These are phyloP conservation scores for Pristionchus exspectatus DNA, from an alignment of 2,888 invertebrate species.

Conservation along the genomic window DNA sequence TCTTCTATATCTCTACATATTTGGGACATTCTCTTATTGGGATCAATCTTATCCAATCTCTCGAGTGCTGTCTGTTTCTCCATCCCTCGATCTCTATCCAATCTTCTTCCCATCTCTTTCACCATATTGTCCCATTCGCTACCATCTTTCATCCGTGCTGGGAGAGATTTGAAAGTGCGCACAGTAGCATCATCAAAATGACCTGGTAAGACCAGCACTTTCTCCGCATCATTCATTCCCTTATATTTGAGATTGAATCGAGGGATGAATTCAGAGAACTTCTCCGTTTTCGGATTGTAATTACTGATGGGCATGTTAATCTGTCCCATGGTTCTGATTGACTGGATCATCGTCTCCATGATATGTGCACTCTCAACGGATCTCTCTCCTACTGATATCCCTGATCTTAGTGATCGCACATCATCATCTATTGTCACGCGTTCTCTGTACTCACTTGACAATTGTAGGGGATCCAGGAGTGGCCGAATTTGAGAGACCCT, in stretches of 20 bases:
- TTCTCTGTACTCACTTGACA: no score
- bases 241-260: not conserved
- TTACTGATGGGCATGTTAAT: not conserved
- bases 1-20: not conserved
- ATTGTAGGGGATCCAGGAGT: no score
- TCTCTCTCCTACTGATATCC: not conserved
- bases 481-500: no score
- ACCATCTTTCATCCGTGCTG: not conserved
- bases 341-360: not conserved
- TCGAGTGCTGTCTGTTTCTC: not conserved
- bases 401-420: not conserved
- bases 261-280: not conserved
- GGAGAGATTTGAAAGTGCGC: not conserved
- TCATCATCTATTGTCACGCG: not conserved
- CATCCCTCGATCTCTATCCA: not conserved
- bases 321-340: not conserved
- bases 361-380: not conserved
- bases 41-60: not conserved
- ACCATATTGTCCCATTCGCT: not conserved
- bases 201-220: not conserved
- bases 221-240: not conserved
- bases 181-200: not conserved
- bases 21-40: not conserved
- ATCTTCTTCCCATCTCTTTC: not conserved
- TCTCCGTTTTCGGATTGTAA: not conserved